A percentile compares a stretch with the other conserved stretches of the same genome.
Conservation (phyloP, 2,888 invertebrate genomes). For the Microctonus aethiopoides region DNA sequence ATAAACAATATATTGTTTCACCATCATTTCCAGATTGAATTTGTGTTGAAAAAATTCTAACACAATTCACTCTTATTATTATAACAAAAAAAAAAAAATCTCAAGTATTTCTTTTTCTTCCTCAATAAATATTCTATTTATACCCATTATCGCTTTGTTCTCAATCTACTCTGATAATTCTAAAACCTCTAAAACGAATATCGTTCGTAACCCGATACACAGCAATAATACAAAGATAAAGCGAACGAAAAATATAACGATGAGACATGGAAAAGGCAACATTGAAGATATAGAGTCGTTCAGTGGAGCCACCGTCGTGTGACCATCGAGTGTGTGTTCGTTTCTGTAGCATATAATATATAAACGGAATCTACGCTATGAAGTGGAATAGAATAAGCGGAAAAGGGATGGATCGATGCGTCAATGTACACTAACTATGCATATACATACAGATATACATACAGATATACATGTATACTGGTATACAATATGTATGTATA, state of each 20-base stretch:
- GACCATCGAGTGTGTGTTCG: conserved; percentile 17
- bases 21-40: no score
- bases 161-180: no score
- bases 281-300: conserved; percentile 16
- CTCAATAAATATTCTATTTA: no score
- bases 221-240: background rate
- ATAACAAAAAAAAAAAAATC: no score
- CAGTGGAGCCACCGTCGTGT: conserved; percentile 20
- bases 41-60: no score
- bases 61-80: no score
- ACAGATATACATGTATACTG: background rate
- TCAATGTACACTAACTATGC: background rate
- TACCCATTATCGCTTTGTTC: no score
- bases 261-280: conserved; percentile 18
- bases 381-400: conserved; percentile 26
- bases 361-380: conserved; percentile 31
- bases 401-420: conserved; percentile 22
- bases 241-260: background rate
- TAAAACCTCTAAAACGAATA: no score
- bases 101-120: no score
- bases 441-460: background rate
- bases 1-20: no score
- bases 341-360: conserved; percentile 36
- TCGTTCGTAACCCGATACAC: no score
- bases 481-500: background rate